A percentile compares a stretch with the other conserved stretches of the same genome.
Evolutionary conservation across 2,888 invertebrate genomes (phyloP).

Genomic region (Cremastobaeus sp.): DNA sequence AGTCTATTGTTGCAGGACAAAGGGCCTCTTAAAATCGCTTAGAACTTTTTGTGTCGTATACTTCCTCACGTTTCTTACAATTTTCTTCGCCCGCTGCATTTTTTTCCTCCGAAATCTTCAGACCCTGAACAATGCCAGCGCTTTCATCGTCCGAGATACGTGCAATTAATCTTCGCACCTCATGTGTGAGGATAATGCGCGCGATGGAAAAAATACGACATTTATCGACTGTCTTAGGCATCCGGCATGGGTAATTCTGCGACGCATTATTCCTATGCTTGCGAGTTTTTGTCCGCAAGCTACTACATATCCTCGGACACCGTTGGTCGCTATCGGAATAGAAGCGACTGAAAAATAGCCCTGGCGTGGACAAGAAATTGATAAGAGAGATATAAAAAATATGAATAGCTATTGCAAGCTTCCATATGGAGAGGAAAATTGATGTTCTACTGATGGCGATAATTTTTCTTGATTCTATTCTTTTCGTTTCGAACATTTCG

Average conservation of each 20-base stretch:
- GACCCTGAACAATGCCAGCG: slow-evolving; percentile 52
- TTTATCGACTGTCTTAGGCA: slow-evolving; percentile 24
- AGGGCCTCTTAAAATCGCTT: slow-evolving; percentile 59
- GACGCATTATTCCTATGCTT: slow-evolving; percentile 33
- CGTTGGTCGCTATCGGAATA: slow-evolving; percentile 25
- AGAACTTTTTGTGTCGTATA: slow-evolving; percentile 61
- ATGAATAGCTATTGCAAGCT: slow-evolving; percentile 65
- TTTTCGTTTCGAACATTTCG: slow-evolving; percentile 3
- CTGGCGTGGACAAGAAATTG: slow-evolving; percentile 69
- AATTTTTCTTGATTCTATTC: slow-evolving; percentile 44
- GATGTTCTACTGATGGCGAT: slow-evolving; percentile 40
- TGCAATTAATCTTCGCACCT: slow-evolving; percentile 62
- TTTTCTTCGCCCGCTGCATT: slow-evolving; percentile 19
- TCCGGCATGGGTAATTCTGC: slow-evolving; percentile 34
- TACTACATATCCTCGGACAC: slow-evolving; percentile 13
- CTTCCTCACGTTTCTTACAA: slow-evolving; percentile 42
- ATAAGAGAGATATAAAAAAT: slow-evolving; percentile 71
- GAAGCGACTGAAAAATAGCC: slow-evolving; percentile 68
- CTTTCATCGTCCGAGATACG: slow-evolving; percentile 59
- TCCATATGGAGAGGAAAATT: slow-evolving; percentile 34
- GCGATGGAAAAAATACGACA: slow-evolving; percentile 8
- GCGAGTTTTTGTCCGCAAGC: slow-evolving; percentile 18
- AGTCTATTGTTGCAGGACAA: slow-evolving; percentile 62
- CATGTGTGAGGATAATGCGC: slow-evolving; percentile 10
- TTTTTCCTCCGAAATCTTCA: slow-evolving; percentile 36